phyloP scores from a whole-genome alignment of 2,888 invertebrate species.

The Orthosia gothica region DNA sequence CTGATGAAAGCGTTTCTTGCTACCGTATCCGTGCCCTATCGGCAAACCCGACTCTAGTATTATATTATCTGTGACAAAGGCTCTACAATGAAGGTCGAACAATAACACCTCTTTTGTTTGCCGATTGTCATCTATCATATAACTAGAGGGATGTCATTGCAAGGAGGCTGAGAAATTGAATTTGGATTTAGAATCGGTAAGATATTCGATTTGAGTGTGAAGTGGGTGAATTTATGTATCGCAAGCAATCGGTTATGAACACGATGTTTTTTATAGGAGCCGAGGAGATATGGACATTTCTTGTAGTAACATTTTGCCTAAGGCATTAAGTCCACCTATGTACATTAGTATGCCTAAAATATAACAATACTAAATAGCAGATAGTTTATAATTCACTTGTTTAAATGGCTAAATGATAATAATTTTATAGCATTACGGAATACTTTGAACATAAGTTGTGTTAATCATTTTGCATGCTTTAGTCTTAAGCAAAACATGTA shows the following conservation, averaged over 20 bases:
- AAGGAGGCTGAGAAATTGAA: constrained; percentile 48
- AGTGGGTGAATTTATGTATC: background rate
- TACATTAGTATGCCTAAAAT: no score
- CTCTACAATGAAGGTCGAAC: constrained; percentile 64
- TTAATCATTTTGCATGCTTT: no score
- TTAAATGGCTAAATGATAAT: no score
- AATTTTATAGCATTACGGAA: no score
- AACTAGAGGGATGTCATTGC: constrained; percentile 39
- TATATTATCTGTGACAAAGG: constrained; percentile 24
- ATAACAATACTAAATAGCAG: no score
- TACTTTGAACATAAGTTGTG: no score
- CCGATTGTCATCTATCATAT: constrained; percentile 33
- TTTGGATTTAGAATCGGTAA: constrained; percentile 15
- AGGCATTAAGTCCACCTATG: no score
- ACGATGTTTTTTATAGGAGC: background rate
- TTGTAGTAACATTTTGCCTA: no score
- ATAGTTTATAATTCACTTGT: no score
- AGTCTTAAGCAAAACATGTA: no score
- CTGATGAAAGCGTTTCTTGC: constrained; percentile 66
- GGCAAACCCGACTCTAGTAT: constrained; percentile 40
- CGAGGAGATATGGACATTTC: background rate
- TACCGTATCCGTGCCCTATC: constrained; percentile 70
- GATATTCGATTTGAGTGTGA: constrained; percentile 8
- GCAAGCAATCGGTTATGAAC: background rate
- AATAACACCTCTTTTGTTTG: constrained; percentile 60